Evolutionary conservation across 2,113 vertebrate genomes (phyloP).

Genomic region (Etheostoma cragini): DNA sequence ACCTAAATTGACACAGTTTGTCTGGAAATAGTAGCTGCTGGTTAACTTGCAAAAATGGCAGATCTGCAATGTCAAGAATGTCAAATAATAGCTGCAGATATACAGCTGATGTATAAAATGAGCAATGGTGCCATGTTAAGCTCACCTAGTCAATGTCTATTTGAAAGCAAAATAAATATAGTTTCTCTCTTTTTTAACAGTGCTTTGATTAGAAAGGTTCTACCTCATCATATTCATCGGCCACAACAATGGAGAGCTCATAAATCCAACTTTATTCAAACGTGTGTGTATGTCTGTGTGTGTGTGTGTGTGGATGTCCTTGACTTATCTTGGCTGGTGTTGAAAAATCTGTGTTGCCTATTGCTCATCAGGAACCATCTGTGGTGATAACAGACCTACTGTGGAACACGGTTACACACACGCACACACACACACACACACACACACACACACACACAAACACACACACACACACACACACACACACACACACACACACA

Average conservation of each 20-base stretch:
- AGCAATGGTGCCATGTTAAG: not conserved
- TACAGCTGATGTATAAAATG: not conserved
- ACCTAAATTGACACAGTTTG: not conserved
- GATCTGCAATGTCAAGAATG: not conserved
- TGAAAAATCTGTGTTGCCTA: slow-evolving; percentile 58
- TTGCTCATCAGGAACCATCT: slow-evolving; percentile 82
- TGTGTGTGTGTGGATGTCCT: slow-evolving; percentile 46
- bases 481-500: not conserved
- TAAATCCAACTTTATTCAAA: slow-evolving; percentile 29
- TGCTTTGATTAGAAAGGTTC: slow-evolving; percentile 45
- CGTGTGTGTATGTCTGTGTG: slow-evolving; percentile 9
- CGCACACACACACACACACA: slow-evolving; percentile 36
- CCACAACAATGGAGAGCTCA: slow-evolving; percentile 38
- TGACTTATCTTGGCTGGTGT: slow-evolving; percentile 55
- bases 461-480: too few species aligned
- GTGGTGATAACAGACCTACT: slow-evolving; percentile 78
- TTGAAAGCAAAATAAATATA: not conserved
- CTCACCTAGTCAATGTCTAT: not conserved
- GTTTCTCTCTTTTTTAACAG: not conserved
- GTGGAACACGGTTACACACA: slow-evolving; percentile 35
- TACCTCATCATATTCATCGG: slow-evolving; percentile 44
- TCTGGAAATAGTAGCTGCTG: not conserved
- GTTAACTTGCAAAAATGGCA: not conserved
- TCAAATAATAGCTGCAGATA: not conserved
- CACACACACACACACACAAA: not conserved